phyloP scores from a whole-genome alignment of 2,888 invertebrate genomes.

The Eupelmus urozonus region DNA sequence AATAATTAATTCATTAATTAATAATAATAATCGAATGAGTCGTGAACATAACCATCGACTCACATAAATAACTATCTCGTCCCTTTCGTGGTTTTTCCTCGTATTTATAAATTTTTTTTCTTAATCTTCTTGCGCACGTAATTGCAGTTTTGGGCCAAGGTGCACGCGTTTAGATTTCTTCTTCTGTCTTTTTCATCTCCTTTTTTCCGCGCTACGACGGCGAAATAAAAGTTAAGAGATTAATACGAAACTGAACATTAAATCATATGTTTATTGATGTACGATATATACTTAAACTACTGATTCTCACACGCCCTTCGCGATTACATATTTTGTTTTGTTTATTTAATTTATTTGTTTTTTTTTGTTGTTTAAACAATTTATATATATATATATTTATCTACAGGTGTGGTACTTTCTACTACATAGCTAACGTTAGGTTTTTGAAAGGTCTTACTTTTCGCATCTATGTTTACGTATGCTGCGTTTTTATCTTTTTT shows the following conservation, averaged over 20 bases:
- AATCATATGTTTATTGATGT: background rate
- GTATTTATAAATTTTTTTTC: constrained; percentile 14
- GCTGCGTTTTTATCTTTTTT: constrained; percentile 2
- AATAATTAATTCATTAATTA: constrained; percentile 35
- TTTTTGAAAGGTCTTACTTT: background rate
- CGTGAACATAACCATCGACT: constrained; percentile 13
- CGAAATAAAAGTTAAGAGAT: constrained; percentile 10
- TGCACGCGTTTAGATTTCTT: constrained; percentile 59
- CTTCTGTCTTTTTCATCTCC: constrained; percentile 12
- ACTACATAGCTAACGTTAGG: constrained; percentile 58
- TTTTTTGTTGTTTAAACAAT: constrained; percentile 49
- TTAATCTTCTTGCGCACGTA: constrained; percentile 7
- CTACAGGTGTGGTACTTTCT: constrained; percentile 43
- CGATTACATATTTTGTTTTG: constrained; percentile 15
- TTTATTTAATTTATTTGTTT: constrained; percentile 32
- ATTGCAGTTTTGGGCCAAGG: constrained; percentile 61
- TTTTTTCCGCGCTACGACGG: constrained; percentile 29
- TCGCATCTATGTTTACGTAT: background rate
- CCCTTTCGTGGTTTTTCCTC: constrained; percentile 16
- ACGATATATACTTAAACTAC: constrained; percentile 9
- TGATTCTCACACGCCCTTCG: constrained; percentile 10
- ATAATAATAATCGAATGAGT: constrained; percentile 45
- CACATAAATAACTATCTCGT: constrained; percentile 40
- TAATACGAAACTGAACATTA: constrained; percentile 11
- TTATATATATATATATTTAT: constrained; percentile 42